Percentiles rank a stretch among this genome's conserved stretches.
phyloP scores from a whole-genome alignment of 2,113 vertebrate species.

The cat (Felis catus) region F.catus_Fca126_mat1.0 CM031411.1:27302001-27302500 shows the following conservation, averaged over 20 bases:
- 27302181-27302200: too few species aligned
- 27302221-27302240: too few species aligned
- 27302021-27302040: neutral
- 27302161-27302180: too few species aligned
- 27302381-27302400: neutral
- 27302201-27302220: accelerated
- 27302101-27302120: too few species aligned
- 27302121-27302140: too few species aligned
- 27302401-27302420: neutral
- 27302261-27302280: neutral
- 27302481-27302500: neutral
- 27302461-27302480: neutral
- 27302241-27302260: too few species aligned
- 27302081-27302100: too few species aligned
- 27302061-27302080: too few species aligned
- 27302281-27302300: neutral
- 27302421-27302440: neutral
- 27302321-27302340: neutral
- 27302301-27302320: neutral
- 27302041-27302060: neutral
- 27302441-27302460: neutral
- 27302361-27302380: neutral
- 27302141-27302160: too few species aligned
- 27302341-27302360: neutral
- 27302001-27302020: neutral